Conservation (phyloP, 2,113 vertebrate species). For the Pedionomus torquatus region DNA sequence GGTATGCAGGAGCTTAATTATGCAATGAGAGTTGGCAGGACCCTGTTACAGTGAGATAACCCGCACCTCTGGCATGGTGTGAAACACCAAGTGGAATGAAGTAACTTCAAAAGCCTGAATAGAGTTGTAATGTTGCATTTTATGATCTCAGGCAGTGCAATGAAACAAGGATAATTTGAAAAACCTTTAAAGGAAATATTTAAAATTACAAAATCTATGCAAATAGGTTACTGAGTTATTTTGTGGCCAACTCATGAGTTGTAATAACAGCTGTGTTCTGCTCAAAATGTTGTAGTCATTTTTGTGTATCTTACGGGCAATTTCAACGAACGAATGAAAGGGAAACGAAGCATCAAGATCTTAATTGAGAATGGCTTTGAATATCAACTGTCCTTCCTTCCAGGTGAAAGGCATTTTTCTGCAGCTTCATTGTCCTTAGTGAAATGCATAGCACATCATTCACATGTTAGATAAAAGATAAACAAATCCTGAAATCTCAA, state of each 20-base stretch:
- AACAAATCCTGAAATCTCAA: neutral
- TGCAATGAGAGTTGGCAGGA: neutral
- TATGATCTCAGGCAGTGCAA: neutral
- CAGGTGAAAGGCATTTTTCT: neutral
- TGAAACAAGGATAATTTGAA: neutral
- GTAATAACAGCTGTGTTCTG: neutral
- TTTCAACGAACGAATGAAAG: neutral
- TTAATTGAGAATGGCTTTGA: neutral
- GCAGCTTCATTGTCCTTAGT: neutral
- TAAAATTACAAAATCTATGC: neutral
- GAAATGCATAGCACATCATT: neutral
- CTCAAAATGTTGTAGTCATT: neutral
- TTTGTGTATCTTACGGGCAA: neutral
- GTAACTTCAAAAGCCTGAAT: neutral
- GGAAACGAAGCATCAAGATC: neutral
- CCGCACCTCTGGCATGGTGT: neutral
- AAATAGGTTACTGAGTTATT: neutral
- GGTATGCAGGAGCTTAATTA: neutral
- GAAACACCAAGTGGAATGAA: neutral
- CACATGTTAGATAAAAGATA: neutral
- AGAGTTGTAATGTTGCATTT: neutral
- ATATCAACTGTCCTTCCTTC: neutral
- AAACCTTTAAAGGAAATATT: neutral
- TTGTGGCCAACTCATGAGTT: neutral
- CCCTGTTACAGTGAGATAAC: neutral